Base-by-base conservation (phyloP, 2,888 invertebrate species). In the Caenorhabditis afra region DNA sequence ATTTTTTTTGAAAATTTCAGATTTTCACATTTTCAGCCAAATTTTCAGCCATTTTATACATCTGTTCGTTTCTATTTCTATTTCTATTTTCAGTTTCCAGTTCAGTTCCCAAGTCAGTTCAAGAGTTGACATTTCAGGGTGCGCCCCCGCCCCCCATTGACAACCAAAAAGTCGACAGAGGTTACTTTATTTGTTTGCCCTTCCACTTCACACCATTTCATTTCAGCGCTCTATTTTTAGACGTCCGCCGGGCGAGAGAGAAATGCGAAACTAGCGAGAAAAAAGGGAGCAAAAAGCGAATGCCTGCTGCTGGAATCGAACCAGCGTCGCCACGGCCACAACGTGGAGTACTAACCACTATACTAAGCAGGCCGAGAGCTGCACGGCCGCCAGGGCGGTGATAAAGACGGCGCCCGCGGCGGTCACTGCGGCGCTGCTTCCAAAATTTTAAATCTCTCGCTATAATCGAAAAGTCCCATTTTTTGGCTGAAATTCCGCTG, bases 331-430 rank as follows among this genome's bases (percentile, higher is more conserved):
- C 86, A 87, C 87, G 87, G 87, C 87, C 87, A 87, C 87, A 87
- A 87, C 87, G 87, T 87, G 86, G 87, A 87, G 87, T 87, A 87
- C 87, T 87, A 87, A 87, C 87, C 87, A 87, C 87, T 87, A 87
- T 87, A 87, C 87, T 87, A 87, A 64, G 79, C 62, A 70, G 79
- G 79, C 79, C 79, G 41, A 41, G 11, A 41, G 41, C 14, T n/a
- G 41, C 11, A 11, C 7, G 7, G 12, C 12, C 41, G 41, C 41
- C 41, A 14, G 41, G 12, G 41, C 41, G 41, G 4, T 41, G 2
- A 41, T 41, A 41, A 41, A 41, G n/a, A n/a, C n/a, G n/a, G n/a
- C n/a, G n/a, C n/a, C n/a, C n/a, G n/a, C n/a, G n/a, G n/a, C n/a
- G n/a, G n/a, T n/a, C n/a, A n/a, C n/a, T 11, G 12, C 41, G 41